Conservation (phyloP, 64 coral and sea anemone species). For the Pachyseris speciosa region DNA sequence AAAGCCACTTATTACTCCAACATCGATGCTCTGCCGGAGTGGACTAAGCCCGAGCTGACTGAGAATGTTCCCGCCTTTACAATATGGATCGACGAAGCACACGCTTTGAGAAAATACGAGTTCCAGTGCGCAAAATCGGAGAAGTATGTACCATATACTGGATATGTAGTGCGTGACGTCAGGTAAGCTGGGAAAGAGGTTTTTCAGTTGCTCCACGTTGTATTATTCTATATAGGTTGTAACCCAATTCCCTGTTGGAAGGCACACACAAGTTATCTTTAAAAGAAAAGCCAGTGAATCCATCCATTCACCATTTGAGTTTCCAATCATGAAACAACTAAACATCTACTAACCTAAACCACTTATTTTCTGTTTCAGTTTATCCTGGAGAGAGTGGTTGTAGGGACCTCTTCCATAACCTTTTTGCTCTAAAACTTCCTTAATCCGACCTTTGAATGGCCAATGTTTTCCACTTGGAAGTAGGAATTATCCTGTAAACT, state of each 20-base stretch:
- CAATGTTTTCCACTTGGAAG: too few species aligned
- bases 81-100: slow-evolving; percentile 71
- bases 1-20: slow-evolving; percentile 88
- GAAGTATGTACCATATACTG: slow-evolving; percentile 72
- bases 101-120: slow-evolving; percentile 76
- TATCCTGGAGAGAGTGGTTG: too few species aligned
- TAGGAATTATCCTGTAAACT: too few species aligned
- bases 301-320: not conserved
- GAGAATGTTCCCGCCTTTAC: slow-evolving; percentile 72
- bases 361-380: not conserved
- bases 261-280: too few species aligned
- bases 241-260: not conserved
- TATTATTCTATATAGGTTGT: too few species aligned
- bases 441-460: too few species aligned
- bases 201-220: too few species aligned
- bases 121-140: slow-evolving; percentile 78
- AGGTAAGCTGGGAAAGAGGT: slow-evolving; percentile 68
- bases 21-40: slow-evolving; percentile 68
- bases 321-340: not conserved
- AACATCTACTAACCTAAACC: not conserved
- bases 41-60: slow-evolving; percentile 63
- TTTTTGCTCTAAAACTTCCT: too few species aligned
- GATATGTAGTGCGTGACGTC: slow-evolving; percentile 53
- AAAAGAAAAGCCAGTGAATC: not conserved
- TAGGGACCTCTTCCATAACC: too few species aligned